Percentiles rank a stretch among this genome's conserved stretches.
These are phyloP conservation scores for rabbit (Oryctolagus cuniculus) DNA, from an alignment of 2,113 vertebrate genomes.

Conservation along the genomic window DNA sequence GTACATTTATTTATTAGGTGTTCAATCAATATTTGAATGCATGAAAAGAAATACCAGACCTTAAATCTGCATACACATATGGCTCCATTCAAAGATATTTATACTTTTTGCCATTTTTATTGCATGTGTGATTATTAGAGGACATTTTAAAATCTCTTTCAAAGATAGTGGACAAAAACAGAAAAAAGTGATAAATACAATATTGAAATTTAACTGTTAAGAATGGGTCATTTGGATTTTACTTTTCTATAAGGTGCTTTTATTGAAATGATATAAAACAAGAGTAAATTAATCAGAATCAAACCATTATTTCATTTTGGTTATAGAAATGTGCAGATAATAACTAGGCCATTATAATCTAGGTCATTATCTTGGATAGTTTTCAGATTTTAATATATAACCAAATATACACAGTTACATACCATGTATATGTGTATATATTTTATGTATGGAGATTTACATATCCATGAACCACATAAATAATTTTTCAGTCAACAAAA, in stretches of 20 bases:
- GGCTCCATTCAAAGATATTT: not conserved
- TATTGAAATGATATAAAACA: slow-evolving; percentile 17
- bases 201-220: not conserved
- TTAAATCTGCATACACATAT: not conserved
- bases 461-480: no score
- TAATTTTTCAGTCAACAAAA: no score
- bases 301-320: not conserved
- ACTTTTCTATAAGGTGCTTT: not conserved
- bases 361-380: not conserved
- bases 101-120: not conserved
- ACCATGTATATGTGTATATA: no score
- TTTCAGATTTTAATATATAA: not conserved
- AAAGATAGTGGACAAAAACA: not conserved
- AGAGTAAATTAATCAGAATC: slow-evolving; percentile 7
- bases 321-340: not conserved
- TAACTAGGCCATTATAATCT: not conserved
- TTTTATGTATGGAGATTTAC: not conserved
- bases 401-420: not conserved
- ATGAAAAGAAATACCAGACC: not conserved
- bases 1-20: not conserved
- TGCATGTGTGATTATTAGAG: slow-evolving; percentile 20
- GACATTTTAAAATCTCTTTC: not conserved
- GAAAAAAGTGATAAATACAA: not conserved
- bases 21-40: not conserved
- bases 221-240: not conserved